Conservation (phyloP, 1,140 invertebrate genomes). For the Sycophila sp. region DNA sequence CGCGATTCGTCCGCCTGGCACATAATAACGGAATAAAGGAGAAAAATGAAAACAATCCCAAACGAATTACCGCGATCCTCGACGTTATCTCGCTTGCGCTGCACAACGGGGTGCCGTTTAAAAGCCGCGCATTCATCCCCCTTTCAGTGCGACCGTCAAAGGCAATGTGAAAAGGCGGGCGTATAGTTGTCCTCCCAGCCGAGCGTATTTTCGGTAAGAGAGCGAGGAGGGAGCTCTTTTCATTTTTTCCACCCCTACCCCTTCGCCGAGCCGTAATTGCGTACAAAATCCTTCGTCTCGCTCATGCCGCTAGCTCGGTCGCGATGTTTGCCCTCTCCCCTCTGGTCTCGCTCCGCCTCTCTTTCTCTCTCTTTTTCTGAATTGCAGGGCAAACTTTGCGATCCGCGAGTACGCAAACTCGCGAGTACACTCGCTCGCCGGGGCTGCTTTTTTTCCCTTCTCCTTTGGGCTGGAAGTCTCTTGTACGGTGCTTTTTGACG, state of each 20-base stretch:
- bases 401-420: not conserved
- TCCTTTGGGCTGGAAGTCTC: not conserved
- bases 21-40: too few relatives aligned
- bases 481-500: too few relatives aligned
- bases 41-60: too few relatives aligned
- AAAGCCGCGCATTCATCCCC: too few relatives aligned
- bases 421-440: not conserved
- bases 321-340: not conserved
- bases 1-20: too few relatives aligned
- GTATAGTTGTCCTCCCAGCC: not conserved
- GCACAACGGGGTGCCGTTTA: not conserved
- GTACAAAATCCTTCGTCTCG: not conserved
- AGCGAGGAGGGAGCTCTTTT: not conserved
- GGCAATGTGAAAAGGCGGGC: not conserved
- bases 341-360: too few relatives aligned
- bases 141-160: too few relatives aligned
- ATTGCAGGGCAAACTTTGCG: constrained; percentile 1
- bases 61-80: too few relatives aligned
- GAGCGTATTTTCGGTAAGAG: not conserved
- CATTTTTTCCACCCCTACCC: not conserved
- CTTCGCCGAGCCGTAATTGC: not conserved
- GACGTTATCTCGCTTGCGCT: not conserved
- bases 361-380: not conserved
- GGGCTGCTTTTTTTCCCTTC: not conserved
- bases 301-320: not conserved